Percentiles rank a stretch among this genome's conserved stretches.
These are phyloP conservation scores for Drosophila ambigua DNA, from an alignment of 1,140 invertebrate species.

Conservation along the genomic window DNA sequence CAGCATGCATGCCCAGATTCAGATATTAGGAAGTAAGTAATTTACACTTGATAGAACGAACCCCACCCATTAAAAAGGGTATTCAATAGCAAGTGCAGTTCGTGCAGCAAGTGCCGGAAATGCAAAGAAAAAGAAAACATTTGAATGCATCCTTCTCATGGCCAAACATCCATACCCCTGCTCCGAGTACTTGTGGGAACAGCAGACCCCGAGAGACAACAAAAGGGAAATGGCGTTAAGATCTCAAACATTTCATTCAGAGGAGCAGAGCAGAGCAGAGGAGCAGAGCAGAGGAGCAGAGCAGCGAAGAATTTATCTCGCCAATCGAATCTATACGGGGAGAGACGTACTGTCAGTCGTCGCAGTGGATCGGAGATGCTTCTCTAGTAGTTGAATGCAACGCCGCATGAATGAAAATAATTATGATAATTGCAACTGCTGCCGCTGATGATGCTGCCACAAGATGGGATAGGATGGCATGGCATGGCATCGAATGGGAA, in stretches of 20 bases:
- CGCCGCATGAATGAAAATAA: constrained; percentile 80
- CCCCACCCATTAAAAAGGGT: constrained; percentile 9
- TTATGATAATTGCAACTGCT: constrained; percentile 78
- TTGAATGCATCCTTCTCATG: constrained; percentile 70
- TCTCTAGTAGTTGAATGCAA: constrained; percentile 27
- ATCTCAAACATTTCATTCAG: constrained; percentile 37
- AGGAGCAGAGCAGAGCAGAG: not conserved
- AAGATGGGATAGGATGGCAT: constrained; percentile 22
- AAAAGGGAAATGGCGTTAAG: constrained; percentile 65
- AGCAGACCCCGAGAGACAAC: constrained; percentile 17
- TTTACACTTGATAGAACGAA: too few relatives aligned
- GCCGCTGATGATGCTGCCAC: constrained; percentile 21
- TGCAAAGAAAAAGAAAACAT: constrained; percentile 48
- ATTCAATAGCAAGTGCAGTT: constrained; percentile 30
- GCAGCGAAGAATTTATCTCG: constrained; percentile 46
- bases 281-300: too few relatives aligned
- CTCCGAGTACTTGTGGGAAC: constrained; percentile 30
- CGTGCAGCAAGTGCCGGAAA: constrained; percentile 60
- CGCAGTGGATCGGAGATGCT: constrained; percentile 24
- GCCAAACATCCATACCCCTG: not conserved
- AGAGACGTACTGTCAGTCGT: constrained; percentile 36
- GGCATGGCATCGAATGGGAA: not conserved
- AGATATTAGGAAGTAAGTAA: constrained; percentile 6
- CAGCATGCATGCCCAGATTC: not conserved
- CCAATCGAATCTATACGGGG: constrained; percentile 48